phyloP scores from a whole-genome alignment of 2,113 vertebrate genomes.

The Microcebus murinus region DNA sequence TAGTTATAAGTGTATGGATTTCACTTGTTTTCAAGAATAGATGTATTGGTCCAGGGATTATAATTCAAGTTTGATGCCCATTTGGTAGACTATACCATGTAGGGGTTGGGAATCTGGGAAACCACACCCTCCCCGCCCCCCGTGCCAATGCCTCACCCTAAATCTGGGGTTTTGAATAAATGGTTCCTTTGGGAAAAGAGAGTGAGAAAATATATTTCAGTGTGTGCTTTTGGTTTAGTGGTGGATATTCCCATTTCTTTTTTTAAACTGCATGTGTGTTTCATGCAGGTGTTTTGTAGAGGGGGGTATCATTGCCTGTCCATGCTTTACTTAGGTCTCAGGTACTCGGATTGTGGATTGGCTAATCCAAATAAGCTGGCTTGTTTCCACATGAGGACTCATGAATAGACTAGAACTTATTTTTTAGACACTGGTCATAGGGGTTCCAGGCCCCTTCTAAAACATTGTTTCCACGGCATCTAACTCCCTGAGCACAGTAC shows the following conservation, averaged over 20 bases:
- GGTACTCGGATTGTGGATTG: background rate
- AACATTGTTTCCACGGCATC: background rate
- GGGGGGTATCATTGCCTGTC: background rate
- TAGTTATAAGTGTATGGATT: background rate
- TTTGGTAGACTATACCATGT: background rate
- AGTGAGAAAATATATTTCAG: background rate
- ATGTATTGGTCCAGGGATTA: background rate
- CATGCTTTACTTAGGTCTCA: background rate
- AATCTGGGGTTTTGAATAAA: background rate
- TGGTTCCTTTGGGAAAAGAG: background rate
- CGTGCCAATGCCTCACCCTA: fast-evolving
- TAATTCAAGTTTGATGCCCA: background rate
- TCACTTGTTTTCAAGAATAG: background rate
- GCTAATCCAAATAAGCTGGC: background rate
- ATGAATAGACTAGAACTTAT: background rate
- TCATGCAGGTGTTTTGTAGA: background rate
- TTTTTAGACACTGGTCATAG: background rate
- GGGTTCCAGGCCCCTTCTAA: background rate
- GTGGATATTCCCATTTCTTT: background rate
- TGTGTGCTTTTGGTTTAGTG: background rate
- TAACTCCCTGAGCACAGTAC: background rate
- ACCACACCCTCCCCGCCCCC: fast-evolving
- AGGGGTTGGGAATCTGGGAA: background rate
- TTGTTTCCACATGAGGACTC: background rate
- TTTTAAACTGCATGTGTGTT: background rate